Evolutionary conservation across 2,888 invertebrate genomes (phyloP).

Genomic region (Malachius bipustulatus): DNA sequence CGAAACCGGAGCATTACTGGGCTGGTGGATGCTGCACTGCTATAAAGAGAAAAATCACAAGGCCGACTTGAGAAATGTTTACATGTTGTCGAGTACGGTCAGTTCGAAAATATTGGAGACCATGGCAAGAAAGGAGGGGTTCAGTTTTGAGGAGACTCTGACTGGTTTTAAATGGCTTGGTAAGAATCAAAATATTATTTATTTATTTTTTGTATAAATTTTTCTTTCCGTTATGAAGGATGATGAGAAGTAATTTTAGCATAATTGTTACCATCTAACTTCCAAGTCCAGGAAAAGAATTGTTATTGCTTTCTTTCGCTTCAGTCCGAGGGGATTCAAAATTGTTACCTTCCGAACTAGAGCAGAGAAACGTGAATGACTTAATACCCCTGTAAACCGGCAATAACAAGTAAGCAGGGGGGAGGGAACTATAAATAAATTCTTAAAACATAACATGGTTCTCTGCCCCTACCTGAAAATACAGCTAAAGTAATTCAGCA

Average conservation of each 20-base stretch:
- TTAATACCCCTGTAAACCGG: no score
- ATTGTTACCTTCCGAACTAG: no score
- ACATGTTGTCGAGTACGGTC: slow-evolving; percentile 87
- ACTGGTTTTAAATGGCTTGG: slow-evolving; percentile 99
- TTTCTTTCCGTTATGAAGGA: slow-evolving; percentile 7
- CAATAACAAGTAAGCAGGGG: no score
- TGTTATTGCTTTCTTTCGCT: no score
- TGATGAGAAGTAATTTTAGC: slow-evolving; percentile 5
- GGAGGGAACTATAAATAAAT: no score
- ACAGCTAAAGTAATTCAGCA: no score
- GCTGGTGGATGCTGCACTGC: slow-evolving; percentile 80
- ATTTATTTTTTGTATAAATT: slow-evolving; percentile 5
- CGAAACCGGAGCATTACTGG: slow-evolving; percentile 85
- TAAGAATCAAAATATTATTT: no score
- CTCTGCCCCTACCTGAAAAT: no score
- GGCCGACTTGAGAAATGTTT: slow-evolving; percentile 48
- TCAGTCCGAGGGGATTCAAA: no score
- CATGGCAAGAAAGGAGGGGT: slow-evolving; percentile 69
- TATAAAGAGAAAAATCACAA: slow-evolving; percentile 41
- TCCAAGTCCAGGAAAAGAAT: neutral
- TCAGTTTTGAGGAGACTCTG: slow-evolving; percentile 72
- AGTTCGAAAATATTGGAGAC: slow-evolving; percentile 87
- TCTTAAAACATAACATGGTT: no score
- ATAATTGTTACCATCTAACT: neutral
- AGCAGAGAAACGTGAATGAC: no score